Base-by-base conservation (phyloP, 2,113 vertebrate species). In the Sylvia atricapilla region DNA sequence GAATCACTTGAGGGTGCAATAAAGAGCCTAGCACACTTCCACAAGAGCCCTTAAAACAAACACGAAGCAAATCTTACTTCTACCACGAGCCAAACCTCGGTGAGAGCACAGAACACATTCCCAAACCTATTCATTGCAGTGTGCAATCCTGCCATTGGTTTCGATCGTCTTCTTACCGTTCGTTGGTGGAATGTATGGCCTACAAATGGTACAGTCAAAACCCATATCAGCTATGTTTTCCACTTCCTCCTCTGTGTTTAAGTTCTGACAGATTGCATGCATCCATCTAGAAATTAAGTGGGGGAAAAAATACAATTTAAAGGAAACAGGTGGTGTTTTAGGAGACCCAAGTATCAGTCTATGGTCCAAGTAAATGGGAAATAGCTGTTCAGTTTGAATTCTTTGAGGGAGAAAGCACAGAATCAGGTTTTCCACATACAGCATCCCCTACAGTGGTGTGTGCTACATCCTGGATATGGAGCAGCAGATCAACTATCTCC, bases 181-280 rank as follows among this genome's bases (percentile, higher is more conserved):
- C 17, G 97, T 81, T 52, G 97, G 77, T 91, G 97, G 97, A 80
- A 98, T 94, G 66, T 98, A 98, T 59, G 97, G 98, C 91, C 98
- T 98, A 97, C 99, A 99, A 97, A 99, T 98, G 53, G 98, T 98
- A 97, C 99, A 99, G 96, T 99, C 98, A 89, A 99, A 99, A 63
- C 99, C 99, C 92, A 98, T 97, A 66, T 99, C 99, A 28, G 99
- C 98, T n/a, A 98, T 98, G 20, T 85, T 97, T 97, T 99, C 99
- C 93, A 99, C 99, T 92, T 99, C 99, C 43, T 99, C 98, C 73
- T 99, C 99, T 24, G 98, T 97, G 92, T 97, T 98, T 96, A 99
- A 98, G 90, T 98, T 99, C 97, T 99, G 99, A 97, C 99, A 99
- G 75, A 97, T 86, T n/a, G 99, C 98, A 74, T 99, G 99, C 96